Evolutionary conservation across 2,797 vertebrate species (phyloP), one percentile per base, ranked within the genome.

Genomic region (Periparus ater): DNA sequence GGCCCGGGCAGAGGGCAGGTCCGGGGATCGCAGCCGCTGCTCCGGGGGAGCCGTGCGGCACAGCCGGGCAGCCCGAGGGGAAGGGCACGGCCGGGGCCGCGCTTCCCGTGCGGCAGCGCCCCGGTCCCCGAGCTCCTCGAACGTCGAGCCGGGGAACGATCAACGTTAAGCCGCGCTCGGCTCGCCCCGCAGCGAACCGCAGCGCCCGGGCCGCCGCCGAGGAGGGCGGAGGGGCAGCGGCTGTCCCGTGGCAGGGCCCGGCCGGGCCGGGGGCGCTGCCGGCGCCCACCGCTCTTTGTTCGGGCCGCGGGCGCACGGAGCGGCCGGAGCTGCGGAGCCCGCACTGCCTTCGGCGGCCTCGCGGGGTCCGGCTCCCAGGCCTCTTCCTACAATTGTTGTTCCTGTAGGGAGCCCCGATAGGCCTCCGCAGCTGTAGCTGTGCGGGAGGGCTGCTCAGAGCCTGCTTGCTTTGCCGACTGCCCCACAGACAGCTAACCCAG

Each of bases 301-400:
- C 3, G 3, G 42, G 76, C 38, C 40, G 13, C 1, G 60, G 75
- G 23, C 7, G 75, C 44, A 0, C 38, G 13, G 6, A 20, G 53
- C 1, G 68, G 76, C 68, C 72, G 55, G 40, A 53, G 83, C 23
- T 20, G 83, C 70, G 27, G 55, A 5, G 55, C 63, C 16, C 45
- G 71, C 79, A 1, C 71, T 25, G 12, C 6, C 67, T 50, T 8
- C 0, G 4, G 14, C 84, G 13, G 62, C 26, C 67, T 58, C 74
- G 12, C 40, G 9, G 2, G 27, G 55, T 13, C 78, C 72, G 30
- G 84, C 17, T 32, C 75, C 34, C 2, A 60, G 95, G 94, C 87
- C 85, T 72, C 89, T 95, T 91, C 94, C 89, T 93, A 74, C 91
- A 66, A 63, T 94, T 95, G 94, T 88, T 95, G 10, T 19, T 44